Evolutionary conservation across 2,797 vertebrate species (phyloP), one percentile per base, ranked within the genome.

Genomic region (Channa striata): DNA sequence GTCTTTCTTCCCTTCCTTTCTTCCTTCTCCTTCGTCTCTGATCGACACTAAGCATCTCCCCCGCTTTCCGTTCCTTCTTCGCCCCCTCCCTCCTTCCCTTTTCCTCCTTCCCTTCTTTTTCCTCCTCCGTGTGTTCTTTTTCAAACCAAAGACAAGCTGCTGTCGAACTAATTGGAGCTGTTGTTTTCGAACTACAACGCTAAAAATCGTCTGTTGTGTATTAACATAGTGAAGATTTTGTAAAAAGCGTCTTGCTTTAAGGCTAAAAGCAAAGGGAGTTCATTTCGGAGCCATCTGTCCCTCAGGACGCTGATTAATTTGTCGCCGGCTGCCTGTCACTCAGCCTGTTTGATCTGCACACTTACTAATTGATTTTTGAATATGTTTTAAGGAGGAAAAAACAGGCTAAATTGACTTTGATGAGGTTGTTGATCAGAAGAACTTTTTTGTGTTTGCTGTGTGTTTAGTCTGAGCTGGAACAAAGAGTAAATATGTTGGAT

Each of bases 221-320:
- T 42, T 58, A 63, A 49, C 36, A 12, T 2, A 2, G 17, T 8
- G 6, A 57, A 71, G 87, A 91, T 87, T 59, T 68, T 62, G 11
- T 59, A 64, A 58, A 6, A 66, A 54, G 36, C 47, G 69, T 77
- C 25, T 30, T 51, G 51, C 74, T 82, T 78, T 81, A 78, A 85
- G 69, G 16, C 61, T 73, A 63, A 80, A 85, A 75, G 52, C 65
- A 11, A 30, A 58, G 69, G 68, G 81, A 84, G 59, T 91, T 92
- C 58, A 87, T 91, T 88, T 86, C 83, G 69, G 80, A 85, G 81
- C 85, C 89, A 85, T 90, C 87, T 82, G 84, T 93, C 89, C 86
- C 88, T 79, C 69, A 80, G 88, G 88, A 92, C 60, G 71, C 66
- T 81, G 83, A 89, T 89, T 87, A 80, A 83, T 89, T 87, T 89